These are phyloP conservation scores for Cantharis lateralis DNA, from an alignment of 2,888 invertebrate species.

Conservation along the genomic window DNA sequence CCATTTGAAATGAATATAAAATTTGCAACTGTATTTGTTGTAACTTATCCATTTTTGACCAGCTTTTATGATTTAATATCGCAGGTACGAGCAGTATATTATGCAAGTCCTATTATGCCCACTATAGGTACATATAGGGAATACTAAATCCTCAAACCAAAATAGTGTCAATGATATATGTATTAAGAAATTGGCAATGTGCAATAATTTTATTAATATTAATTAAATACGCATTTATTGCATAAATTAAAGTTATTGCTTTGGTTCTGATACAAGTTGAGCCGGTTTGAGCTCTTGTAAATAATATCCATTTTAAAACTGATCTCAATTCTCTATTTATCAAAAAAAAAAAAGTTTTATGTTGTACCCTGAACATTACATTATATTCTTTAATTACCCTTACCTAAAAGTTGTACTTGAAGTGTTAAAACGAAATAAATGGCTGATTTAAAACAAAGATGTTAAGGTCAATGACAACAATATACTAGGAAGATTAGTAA, in stretches of 20 bases:
- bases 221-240: neutral
- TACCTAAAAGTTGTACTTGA: neutral
- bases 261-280: neutral
- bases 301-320: too few species aligned
- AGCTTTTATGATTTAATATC: neutral
- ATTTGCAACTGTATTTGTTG: neutral
- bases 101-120: neutral
- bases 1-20: neutral
- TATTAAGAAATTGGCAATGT: neutral
- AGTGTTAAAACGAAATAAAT: neutral
- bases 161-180: neutral
- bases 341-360: too few species aligned
- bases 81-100: neutral
- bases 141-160: neutral
- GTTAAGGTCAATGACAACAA: slow-evolving; percentile 1
- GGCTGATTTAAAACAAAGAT: neutral
- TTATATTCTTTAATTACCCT: neutral
- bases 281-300: neutral
- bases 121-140: neutral
- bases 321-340: too few species aligned
- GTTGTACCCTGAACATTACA: too few species aligned
- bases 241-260: neutral
- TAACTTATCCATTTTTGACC: neutral
- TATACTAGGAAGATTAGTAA: neutral
- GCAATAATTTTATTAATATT: neutral